Evolutionary conservation across 1,140 invertebrate species (phyloP), one percentile per base, ranked within the genome.

Genomic region (Stenopsyche tienmushanensis): DNA sequence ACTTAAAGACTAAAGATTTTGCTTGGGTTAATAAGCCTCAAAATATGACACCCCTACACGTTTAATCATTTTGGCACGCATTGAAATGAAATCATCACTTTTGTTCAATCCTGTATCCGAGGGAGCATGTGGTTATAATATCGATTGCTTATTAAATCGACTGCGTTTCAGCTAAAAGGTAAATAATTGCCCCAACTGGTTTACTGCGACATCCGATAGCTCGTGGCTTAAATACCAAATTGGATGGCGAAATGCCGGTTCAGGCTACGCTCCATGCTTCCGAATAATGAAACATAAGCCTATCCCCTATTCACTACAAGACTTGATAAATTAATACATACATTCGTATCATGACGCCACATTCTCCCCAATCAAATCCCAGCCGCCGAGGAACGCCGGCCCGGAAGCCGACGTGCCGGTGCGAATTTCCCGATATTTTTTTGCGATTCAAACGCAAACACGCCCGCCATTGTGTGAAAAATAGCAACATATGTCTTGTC

Each of bases 101-200:
- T n/a, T n/a, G n/a, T n/a, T n/a, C 29, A 13, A 34, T 13, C 29
- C 29, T 34, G 26, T 26, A 42, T 41, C 7, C 20, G 53, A 20
- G 29, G 45, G 25, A 58, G 23, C 45, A 57, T 65, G 67, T 63
- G 64, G 67, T 63, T 65, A 65, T 69, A 69, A 65, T 70, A 70
- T 70, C 64, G 68, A 70, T 70, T 64, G 68, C 68, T 70, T 70
- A 70, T 70, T 70, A 70, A 70, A 70, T 70, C 64, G 69, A 67
- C 65, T 64, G 52, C 62, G 62, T 64, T 66, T 67, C 64, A 67
- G 64, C 62, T 67, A 67, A 70, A 70, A 70, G 65, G 69, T 67
- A 70, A 70, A 70, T 70, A 70, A 70, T 70, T 70, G 65, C 69
- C 62, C 58, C 49, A 70, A 70, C 69, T 64, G 68, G 68, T 70